These are phyloP conservation scores for Myiozetetes cayanensis DNA, from an alignment of 2,113 vertebrate species.

Conservation along the genomic window DNA sequence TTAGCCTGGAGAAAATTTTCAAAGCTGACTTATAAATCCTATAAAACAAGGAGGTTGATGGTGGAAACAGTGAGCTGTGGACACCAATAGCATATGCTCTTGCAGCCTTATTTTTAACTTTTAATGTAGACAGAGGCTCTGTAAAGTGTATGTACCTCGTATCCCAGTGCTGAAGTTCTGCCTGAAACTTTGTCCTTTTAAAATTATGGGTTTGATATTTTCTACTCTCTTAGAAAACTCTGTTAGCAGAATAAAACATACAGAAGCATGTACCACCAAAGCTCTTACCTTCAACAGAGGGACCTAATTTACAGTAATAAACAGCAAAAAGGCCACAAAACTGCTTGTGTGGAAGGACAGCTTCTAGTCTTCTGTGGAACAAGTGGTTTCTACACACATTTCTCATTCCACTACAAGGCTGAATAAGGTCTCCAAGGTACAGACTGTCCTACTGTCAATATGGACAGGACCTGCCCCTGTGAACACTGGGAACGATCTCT, in stretches of 20 bases:
- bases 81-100: not conserved
- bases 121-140: not conserved
- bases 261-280: not conserved
- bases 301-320: not conserved
- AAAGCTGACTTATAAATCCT: constrained; percentile 22
- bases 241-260: not conserved
- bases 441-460: not conserved
- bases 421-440: not conserved
- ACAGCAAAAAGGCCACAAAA: not conserved
- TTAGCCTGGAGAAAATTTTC: constrained; percentile 27
- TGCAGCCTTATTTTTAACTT: not conserved
- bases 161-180: not conserved
- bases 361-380: not conserved
- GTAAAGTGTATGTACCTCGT: not conserved
- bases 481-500: not conserved
- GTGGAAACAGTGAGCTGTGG: not conserved
- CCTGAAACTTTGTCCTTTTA: not conserved
- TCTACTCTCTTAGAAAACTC: not conserved
- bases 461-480: not conserved
- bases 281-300: not conserved
- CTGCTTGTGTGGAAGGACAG: not conserved
- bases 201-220: not conserved
- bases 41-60: not conserved
- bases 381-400: not conserved
- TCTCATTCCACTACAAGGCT: not conserved